phyloP scores from a whole-genome alignment of 2,888 invertebrate species.

The Drosophila nr. perissopoda region DNA sequence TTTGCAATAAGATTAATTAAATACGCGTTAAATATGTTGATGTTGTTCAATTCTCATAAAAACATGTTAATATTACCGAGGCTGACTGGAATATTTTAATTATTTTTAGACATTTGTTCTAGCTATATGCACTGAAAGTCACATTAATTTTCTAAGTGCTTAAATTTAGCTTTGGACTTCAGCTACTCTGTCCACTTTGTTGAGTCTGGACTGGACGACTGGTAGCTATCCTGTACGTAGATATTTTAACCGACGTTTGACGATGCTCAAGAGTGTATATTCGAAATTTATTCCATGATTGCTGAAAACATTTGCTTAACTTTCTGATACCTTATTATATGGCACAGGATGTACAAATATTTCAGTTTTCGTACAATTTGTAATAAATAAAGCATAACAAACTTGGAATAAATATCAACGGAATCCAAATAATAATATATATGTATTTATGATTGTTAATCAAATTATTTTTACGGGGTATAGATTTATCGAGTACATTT shows the following conservation, averaged over 20 bases:
- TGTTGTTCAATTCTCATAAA: background rate
- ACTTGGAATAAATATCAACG: background rate
- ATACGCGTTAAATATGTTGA: background rate
- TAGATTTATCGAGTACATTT: background rate
- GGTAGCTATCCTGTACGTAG: background rate
- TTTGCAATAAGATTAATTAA: background rate
- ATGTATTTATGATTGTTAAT: background rate
- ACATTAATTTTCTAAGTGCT: background rate
- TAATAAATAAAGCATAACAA: too few species aligned
- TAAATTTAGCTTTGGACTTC: background rate
- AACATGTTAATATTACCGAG: background rate
- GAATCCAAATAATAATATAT: background rate
- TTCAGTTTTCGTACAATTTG: background rate
- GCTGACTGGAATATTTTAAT: background rate
- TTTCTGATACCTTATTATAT: background rate
- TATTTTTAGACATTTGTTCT: background rate
- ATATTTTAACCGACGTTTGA: too few species aligned
- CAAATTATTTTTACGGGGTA: background rate
- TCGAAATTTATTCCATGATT: too few species aligned
- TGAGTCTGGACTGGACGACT: background rate
- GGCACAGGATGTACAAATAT: background rate
- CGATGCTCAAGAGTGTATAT: too few species aligned
- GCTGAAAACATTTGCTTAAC: background rate
- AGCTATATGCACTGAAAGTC: background rate
- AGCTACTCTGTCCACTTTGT: too few species aligned